Evolutionary conservation across 2,113 vertebrate species (phyloP), one percentile per base, ranked within the genome.

Genomic region (Prunella himalayana): DNA sequence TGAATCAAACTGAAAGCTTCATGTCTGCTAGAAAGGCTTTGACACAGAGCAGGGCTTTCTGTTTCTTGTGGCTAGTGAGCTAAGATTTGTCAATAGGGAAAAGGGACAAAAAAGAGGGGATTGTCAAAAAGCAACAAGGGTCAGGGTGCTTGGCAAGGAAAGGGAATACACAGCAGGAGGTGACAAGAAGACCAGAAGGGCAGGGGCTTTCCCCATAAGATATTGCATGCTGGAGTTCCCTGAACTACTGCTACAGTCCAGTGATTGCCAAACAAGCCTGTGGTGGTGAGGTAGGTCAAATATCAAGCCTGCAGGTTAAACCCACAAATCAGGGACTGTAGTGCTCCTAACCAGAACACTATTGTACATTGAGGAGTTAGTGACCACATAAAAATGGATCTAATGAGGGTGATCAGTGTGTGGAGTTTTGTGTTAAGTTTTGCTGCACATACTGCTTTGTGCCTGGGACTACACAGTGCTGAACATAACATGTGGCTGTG

Each of bases 121-220:
- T 15, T 82, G n/a, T 37, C 27, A 70, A 35, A 60, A 27, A 53
- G 6, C 0, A 2, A 31, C 10, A 78, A 44, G 19, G 13, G 15
- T 47, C 10, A 39, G 50, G 11, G 23, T 70, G 65, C 56, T 66
- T 6, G 1, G 23, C 22, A 31, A 83, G 27, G 35, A 33, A 64
- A 59, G 13, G 9, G 15, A 7, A 63, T 13, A 4, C 28, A 39
- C 30, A 42, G 27, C 61, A 65, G 47, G 27, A 85, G 33, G 19
- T 16, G 22, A 68, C 31, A 73, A 59, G 2, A 80, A 71, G 47
- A n/a, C 12, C 39, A 75, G 50, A 8, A 66, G 11, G 14, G 42
- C n/a, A 53, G 33, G 2, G 8, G 9, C 13, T 13, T 71, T 27
- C 16, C 4, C 0, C 0, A 2, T 37, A 42, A 33, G 25, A 20